These are phyloP conservation scores for Pterobdella sp. DNA, from an alignment of 2,888 invertebrate species.

Conservation along the genomic window DNA sequence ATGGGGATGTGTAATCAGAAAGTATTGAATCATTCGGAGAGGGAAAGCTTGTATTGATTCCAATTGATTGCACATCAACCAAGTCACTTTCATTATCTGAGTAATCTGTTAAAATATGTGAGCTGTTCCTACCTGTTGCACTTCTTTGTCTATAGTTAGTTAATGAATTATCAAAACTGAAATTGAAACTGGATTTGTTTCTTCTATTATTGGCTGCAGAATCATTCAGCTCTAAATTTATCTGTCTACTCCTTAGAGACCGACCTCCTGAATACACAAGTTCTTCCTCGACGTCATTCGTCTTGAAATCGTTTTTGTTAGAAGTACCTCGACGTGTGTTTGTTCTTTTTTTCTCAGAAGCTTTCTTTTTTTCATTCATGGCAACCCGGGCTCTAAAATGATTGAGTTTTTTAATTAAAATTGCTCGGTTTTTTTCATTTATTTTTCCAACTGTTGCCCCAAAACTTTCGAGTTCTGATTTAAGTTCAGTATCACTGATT, in stretches of 20 bases:
- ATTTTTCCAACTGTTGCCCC: slow-evolving; percentile 27
- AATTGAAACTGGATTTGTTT: no score
- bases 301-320: not conserved
- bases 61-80: not conserved
- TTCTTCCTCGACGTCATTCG: not conserved
- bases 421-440: slow-evolving; percentile 21
- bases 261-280: not conserved
- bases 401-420: slow-evolving; percentile 30
- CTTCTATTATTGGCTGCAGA: not conserved
- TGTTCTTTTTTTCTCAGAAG: not conserved
- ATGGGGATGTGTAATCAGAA: no score
- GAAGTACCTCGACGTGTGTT: not conserved
- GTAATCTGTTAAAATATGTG: not conserved
- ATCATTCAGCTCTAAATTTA: not conserved
- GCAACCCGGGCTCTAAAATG: slow-evolving; percentile 24
- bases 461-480: slow-evolving; percentile 18
- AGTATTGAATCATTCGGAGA: not conserved
- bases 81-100: slow-evolving; percentile 19
- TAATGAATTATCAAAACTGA: not conserved
- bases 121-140: not conserved
- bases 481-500: slow-evolving; percentile 18
- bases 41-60: slow-evolving; percentile 23
- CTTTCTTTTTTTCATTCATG: no score
- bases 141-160: not conserved
- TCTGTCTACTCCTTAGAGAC: slow-evolving; percentile 13